Base-by-base conservation (phyloP, 2,888 invertebrate species). In the Campoplex nolae region DNA sequence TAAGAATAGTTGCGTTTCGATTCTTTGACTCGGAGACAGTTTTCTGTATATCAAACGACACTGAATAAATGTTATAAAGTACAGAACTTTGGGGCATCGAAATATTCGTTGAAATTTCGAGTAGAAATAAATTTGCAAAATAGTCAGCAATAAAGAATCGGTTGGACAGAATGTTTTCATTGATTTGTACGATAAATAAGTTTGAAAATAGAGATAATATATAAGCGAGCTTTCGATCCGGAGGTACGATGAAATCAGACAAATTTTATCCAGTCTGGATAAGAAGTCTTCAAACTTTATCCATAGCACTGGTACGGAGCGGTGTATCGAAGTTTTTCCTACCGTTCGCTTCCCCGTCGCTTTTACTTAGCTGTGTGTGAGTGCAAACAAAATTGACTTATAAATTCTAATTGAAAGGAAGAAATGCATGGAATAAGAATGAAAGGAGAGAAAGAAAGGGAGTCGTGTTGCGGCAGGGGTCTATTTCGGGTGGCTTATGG, bases 351-450 rank as follows among this genome's bases (percentile, higher is more conserved):
- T 28, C n/a, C 38, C 65, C 38, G n/a, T 13, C 18, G 38, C 23
- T 74, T 74, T 38, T 35, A 48, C 54, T 56, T 11, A 7, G 11
- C 38, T 68, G 18, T 23, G 58, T 56, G 23, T 23, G 28, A 23
- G 45, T 56, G 16, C 35, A 54, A 58, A 71, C 48, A 48, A 79
- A 79, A 79, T 79, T 70, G 42, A 58, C 71, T 79, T 71, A 79
- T 79, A 79, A 70, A 79, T 79, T 79, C 45, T 51, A 71, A 78
- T 62, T 76, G 79, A 71, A 71, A 42, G 79, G 23, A 58, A 68
- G 75, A 82, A 82, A 82, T 82, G 81, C 73, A 62, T 62, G 77
- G 56, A 76, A 84, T 77, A 65, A 74, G 76, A 81, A 75, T 81
- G 65, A 78, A 81, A 80, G 58, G n/a, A 75, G 74, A 65, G 56